phyloP scores from a whole-genome alignment of 2,888 invertebrate species.

The Odontomyia ornata region DNA sequence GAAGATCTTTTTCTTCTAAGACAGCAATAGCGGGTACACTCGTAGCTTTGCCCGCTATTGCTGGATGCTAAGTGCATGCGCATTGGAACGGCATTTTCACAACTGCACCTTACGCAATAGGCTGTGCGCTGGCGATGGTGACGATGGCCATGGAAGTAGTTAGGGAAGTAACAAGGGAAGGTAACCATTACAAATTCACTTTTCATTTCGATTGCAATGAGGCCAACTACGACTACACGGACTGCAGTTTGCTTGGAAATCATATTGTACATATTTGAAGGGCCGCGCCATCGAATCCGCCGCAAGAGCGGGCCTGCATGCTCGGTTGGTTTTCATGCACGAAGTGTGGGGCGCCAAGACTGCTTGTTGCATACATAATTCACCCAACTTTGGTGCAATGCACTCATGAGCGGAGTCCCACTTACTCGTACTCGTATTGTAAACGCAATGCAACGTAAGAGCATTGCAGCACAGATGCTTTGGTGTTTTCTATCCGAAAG shows the following conservation, averaged over 20 bases:
- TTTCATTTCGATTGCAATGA: constrained; percentile 40
- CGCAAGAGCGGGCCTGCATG: too few species aligned
- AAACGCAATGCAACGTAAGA: background rate
- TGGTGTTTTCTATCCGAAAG: constrained; percentile 26
- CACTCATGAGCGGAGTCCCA: constrained; percentile 18
- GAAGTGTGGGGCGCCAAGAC: background rate
- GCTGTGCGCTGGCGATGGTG: background rate
- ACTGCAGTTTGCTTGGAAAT: background rate
- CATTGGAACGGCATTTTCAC: constrained; percentile 1
- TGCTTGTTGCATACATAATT: constrained; percentile 21
- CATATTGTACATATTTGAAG: constrained; percentile 24
- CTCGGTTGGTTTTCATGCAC: too few species aligned
- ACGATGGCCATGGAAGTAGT: too few species aligned
- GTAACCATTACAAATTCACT: constrained; percentile 38
- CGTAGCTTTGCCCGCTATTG: background rate
- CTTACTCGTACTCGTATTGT: too few species aligned
- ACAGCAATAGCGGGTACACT: background rate
- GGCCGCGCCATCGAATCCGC: background rate
- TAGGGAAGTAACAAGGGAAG: background rate
- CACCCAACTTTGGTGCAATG: constrained; percentile 23
- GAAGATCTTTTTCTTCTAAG: constrained; percentile 31
- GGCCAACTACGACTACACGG: constrained; percentile 10
- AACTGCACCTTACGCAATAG: constrained; percentile 8
- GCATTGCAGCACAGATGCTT: background rate
- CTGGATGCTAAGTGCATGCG: constrained; percentile 1